phyloP scores from a whole-genome alignment of 2,888 invertebrate species.

The Macrosiphum euphorbiae region DNA sequence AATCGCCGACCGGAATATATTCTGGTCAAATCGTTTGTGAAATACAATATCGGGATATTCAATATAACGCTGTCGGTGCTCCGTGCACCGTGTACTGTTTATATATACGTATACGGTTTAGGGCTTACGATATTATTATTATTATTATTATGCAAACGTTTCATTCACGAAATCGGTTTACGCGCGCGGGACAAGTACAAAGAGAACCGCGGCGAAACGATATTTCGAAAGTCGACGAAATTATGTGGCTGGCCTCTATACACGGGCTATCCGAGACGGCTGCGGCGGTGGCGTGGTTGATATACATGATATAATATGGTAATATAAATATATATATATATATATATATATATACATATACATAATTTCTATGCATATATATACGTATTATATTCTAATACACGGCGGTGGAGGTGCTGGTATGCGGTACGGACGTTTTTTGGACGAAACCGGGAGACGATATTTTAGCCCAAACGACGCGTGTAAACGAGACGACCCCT shows the following conservation, averaged over 20 bases:
- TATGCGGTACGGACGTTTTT: neutral
- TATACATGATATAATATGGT: neutral
- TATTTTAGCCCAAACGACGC: slow-evolving; percentile 23
- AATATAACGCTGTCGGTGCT: neutral
- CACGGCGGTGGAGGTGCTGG: neutral
- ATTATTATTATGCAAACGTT: slow-evolving; percentile 39
- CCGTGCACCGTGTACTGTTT: neutral
- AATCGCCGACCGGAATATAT: neutral
- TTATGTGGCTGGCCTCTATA: neutral
- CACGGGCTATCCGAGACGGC: neutral
- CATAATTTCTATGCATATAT: too few species aligned
- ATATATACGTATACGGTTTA: neutral
- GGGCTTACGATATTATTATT: neutral
- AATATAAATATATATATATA: neutral
- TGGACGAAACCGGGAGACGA: slow-evolving; percentile 1
- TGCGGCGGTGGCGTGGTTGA: neutral
- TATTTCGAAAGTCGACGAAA: slow-evolving; percentile 35
- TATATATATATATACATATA: neutral
- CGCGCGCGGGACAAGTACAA: slow-evolving; percentile 8
- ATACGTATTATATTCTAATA: neutral
- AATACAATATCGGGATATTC: slow-evolving; percentile 29
- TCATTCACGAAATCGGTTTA: slow-evolving; percentile 50
- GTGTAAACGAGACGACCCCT: slow-evolving; percentile 28
- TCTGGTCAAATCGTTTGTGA: slow-evolving; percentile 23
- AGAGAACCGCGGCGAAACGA: neutral